These are phyloP conservation scores for Antheraea assamensis DNA, from an alignment of 2,888 invertebrate genomes.

Conservation along the genomic window DNA sequence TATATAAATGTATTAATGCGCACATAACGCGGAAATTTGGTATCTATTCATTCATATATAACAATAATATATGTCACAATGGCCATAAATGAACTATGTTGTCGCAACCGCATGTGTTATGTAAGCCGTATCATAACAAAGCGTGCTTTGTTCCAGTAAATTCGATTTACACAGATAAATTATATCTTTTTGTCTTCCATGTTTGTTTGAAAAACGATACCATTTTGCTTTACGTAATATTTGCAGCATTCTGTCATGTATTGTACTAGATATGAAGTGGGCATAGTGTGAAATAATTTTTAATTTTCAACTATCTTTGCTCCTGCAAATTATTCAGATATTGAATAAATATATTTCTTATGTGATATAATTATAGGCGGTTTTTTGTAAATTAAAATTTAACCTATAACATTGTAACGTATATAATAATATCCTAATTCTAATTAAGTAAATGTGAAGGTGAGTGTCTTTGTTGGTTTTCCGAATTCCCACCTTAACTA, in stretches of 20 bases:
- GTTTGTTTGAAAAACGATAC: not conserved
- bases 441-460: no score
- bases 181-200: slow-evolving; percentile 2
- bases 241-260: not conserved
- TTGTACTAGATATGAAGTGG: not conserved
- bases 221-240: not conserved
- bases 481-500: no score
- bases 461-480: no score
- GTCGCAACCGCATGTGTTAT: not conserved
- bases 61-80: slow-evolving; percentile 8
- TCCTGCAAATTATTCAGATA: no score
- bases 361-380: no score
- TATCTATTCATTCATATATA: not conserved
- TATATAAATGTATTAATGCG: not conserved
- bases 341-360: no score
- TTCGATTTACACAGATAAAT: slow-evolving; percentile 2
- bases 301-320: no score
- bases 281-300: not conserved
- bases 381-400: no score
- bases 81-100: slow-evolving; percentile 2
- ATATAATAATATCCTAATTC: no score
- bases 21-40: not conserved
- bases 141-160: not conserved
- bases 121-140: slow-evolving; percentile 4
- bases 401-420: no score